Conservation (phyloP, 2,888 invertebrate species). For the Melinopterus prodromus region DNA sequence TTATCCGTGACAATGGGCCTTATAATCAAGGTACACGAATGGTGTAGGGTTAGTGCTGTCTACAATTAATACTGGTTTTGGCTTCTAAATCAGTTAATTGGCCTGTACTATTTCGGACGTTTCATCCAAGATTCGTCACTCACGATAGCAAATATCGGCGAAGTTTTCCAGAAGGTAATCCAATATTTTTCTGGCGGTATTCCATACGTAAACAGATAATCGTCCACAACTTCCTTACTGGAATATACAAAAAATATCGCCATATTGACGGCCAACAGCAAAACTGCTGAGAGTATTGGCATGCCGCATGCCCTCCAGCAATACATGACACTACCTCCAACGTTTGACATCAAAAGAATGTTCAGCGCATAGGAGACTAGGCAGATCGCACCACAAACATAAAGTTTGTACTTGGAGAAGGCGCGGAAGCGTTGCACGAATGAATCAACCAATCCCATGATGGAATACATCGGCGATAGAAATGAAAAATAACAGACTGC, state of each 20-base stretch:
- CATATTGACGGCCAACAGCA: conserved; percentile 24
- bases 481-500: conserved; percentile 14
- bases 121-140: background rate
- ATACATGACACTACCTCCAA: background rate
- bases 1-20: no score
- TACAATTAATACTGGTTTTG: background rate
- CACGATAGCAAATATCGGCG: conserved; percentile 33
- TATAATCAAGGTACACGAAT: no score
- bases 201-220: conserved; percentile 33
- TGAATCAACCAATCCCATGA: conserved; percentile 30
- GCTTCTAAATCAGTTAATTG: no score
- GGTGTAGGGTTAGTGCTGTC: no score
- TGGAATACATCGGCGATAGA: conserved; percentile 27
- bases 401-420: conserved; percentile 22
- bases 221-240: conserved; percentile 23
- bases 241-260: conserved; percentile 34
- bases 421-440: conserved; percentile 16
- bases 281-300: conserved; percentile 17
- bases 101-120: background rate
- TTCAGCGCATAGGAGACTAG: background rate
- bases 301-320: conserved; percentile 21
- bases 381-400: conserved; percentile 14
- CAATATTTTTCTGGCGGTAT: conserved; percentile 32
- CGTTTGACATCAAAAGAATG: background rate
- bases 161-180: conserved; percentile 29